Conservation (phyloP, 2,113 vertebrate species). For the Rhinolophus ferrumequinum region DNA sequence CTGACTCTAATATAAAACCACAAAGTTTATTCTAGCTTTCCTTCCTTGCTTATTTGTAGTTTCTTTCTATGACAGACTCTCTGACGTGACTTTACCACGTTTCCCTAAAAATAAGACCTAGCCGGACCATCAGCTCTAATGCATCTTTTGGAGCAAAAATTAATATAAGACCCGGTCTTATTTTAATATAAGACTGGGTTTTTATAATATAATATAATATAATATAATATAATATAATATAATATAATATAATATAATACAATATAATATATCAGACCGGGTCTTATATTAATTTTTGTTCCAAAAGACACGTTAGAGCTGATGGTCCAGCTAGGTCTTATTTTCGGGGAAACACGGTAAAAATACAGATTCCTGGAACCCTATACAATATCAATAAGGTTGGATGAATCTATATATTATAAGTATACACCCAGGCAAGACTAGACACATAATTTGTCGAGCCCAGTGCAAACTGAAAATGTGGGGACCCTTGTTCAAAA, state of each 20-base stretch:
- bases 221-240: too few species aligned
- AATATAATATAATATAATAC: too few species aligned
- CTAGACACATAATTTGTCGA: background rate
- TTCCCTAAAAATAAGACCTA: too few species aligned
- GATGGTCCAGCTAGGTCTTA: too few species aligned
- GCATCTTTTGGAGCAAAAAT: too few species aligned
- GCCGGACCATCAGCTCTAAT: too few species aligned
- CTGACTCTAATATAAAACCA: background rate
- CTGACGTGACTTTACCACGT: background rate
- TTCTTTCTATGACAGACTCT: background rate
- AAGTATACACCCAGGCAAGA: background rate
- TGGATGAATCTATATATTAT: background rate
- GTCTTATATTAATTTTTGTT: too few species aligned
- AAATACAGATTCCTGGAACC: constrained; percentile 5
- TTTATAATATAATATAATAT: too few species aligned
- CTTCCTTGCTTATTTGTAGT: background rate
- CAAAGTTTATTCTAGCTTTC: background rate
- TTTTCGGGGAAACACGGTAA: background rate
- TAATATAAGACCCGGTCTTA: too few species aligned
- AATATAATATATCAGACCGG: too few species aligned
- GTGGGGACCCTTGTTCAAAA: background rate
- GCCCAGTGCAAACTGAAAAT: background rate
- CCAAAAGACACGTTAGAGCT: too few species aligned
- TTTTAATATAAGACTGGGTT: too few species aligned
- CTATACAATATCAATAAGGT: background rate